phyloP scores from a whole-genome alignment of 2,113 vertebrate genomes.

The Redunca redunca region DNA sequence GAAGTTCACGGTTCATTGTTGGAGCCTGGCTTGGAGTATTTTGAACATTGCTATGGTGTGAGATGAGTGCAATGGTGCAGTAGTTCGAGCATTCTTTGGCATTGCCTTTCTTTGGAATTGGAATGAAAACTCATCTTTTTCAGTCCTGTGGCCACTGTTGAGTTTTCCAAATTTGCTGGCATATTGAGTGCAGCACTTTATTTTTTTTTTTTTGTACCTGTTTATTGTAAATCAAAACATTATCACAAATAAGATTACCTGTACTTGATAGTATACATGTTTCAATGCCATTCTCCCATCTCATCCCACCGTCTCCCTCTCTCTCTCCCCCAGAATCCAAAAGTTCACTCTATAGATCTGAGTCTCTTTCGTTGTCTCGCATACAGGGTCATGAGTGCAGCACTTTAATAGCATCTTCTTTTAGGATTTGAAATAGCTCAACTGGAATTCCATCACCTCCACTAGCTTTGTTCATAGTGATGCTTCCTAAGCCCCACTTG shows the following conservation, averaged over 20 bases:
- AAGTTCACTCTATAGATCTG: no score
- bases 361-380: no score
- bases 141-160: not conserved
- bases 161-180: not conserved
- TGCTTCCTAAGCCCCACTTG: not conserved
- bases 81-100: not conserved
- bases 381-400: no score
- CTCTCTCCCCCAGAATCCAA: no score
- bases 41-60: not conserved
- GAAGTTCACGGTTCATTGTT: not conserved
- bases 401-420: not conserved
- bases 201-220: no score
- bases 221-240: no score
- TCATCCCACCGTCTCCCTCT: no score
- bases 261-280: no score
- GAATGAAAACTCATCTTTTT: not conserved
- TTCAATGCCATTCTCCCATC: no score
- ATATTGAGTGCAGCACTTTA: not conserved
- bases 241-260: no score
- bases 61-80: not conserved
- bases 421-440: not conserved
- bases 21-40: not conserved
- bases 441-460: not conserved
- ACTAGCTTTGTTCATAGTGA: not conserved
- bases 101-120: not conserved